Evolutionary conservation across 35 echinoderm and acorn worm species (phyloP), one percentile per base, ranked within the genome.

Genomic region (Nesometra sesokonis): DNA sequence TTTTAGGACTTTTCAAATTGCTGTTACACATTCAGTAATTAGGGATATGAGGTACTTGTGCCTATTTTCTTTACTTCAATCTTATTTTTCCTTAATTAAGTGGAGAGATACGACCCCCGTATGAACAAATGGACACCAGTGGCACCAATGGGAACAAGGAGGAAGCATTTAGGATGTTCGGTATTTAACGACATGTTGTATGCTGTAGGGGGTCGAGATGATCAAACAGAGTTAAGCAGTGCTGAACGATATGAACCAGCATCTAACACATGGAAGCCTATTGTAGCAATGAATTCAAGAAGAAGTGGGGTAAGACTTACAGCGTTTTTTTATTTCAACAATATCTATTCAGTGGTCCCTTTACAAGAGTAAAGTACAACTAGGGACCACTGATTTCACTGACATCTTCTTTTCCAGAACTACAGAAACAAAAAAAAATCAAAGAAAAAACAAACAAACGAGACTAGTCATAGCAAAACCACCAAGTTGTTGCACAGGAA

Each of bases 171-270:
- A 11, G 96, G 96, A 5, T 99, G 96, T 83, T 90, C 96, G n/a
- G 96, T 99, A 76, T 99, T 94, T 76, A 99, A 99, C 81, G 96
- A 99, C 85, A 99, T 99, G 96, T 32, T 99, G 84, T 99, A 92
- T 83, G 96, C 96, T n/a, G 96, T 99, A 32, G 96, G 96, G 11
- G 96, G 96, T 17, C 81, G 96, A 36, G 96, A 99, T 77, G 96
- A 99, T 38, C 96, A 99, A 84, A 94, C 96, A 78, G 96, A 99
- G 78, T 34, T 99, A 77, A 99, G 96, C 39, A 99, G 96, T 83
- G 96, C 96, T 17, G 96, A 99, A 81, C 82, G 96, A 35, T 99
- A 99, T 32, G 92, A 99, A 77, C 90, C 96, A 17, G 85, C 87
- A 0, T 88, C 96, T n/a, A 99, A 99, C 83, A 99, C 96, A 13